Conservation (phyloP, 1,140 invertebrate species). For the Pomacea maculata region DNA sequence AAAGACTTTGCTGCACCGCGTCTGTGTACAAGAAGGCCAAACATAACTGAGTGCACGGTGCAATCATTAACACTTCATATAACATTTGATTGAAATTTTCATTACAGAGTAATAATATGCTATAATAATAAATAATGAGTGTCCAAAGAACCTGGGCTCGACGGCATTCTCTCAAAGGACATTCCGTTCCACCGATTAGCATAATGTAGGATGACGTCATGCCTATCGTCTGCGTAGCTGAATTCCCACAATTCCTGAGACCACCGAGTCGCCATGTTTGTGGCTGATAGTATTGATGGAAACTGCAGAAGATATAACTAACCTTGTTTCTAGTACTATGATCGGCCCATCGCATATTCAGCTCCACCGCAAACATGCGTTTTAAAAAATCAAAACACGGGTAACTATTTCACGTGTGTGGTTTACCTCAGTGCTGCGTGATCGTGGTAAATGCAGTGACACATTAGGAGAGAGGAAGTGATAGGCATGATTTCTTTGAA, state of each 20-base stretch:
- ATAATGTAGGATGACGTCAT: conserved; percentile 27
- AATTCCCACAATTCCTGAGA: conserved; percentile 20
- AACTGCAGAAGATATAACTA: conserved; percentile 1
- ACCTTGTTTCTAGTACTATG: not conserved
- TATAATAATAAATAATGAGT: too few species aligned
- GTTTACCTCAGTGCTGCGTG: not conserved
- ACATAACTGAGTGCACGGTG: too few species aligned
- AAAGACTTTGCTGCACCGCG: too few species aligned
- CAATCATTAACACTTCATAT: too few species aligned
- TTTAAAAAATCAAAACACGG: conserved; percentile 9
- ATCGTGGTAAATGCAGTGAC: conserved; percentile 10
- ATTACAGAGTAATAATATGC: too few species aligned
- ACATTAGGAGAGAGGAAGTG: conserved; percentile 14
- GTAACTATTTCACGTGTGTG: not conserved
- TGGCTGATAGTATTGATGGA: conserved; percentile 14
- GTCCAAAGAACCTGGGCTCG: too few species aligned
- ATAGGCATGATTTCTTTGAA: conserved; percentile 12
- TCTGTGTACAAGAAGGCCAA: too few species aligned
- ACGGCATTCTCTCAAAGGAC: not conserved
- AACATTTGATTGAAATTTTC: too few species aligned
- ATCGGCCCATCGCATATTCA: conserved; percentile 1
- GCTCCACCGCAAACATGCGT: conserved; percentile 5
- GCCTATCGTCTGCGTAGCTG: conserved; percentile 22
- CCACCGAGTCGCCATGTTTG: conserved; percentile 21
- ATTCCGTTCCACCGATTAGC: conserved; percentile 25